A percentile compares a stretch with the other conserved stretches of the same genome.
Conservation (phyloP, 2,888 invertebrate genomes). For the Cacoxenus indagator region DNA sequence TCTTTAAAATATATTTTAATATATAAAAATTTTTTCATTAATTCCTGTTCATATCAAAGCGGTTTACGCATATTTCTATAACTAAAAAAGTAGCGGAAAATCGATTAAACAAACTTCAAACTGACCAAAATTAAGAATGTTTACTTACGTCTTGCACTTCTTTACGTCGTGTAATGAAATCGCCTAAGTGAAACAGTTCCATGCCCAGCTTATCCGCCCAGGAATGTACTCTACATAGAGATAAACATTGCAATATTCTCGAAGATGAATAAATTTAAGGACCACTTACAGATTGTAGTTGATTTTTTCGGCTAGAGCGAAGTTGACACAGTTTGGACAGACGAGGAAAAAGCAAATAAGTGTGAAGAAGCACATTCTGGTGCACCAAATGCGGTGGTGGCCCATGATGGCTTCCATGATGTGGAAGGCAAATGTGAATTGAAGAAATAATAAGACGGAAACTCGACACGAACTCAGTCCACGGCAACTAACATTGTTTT, state of each 20-base stretch:
- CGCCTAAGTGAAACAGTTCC: slow-evolving; percentile 84
- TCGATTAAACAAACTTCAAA: slow-evolving; percentile 50
- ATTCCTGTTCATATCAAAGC: not conserved
- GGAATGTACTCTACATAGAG: slow-evolving; percentile 76
- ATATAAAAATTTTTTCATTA: not conserved
- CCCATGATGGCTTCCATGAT: not conserved
- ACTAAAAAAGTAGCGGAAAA: slow-evolving; percentile 53
- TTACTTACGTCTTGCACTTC: slow-evolving; percentile 80
- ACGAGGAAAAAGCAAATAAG: slow-evolving; percentile 59
- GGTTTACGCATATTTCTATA: not conserved
- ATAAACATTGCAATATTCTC: slow-evolving; percentile 33
- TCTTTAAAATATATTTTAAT: not conserved
- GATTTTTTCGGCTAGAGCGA: slow-evolving; percentile 67
- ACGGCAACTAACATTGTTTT: not conserved
- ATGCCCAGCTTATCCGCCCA: slow-evolving; percentile 87
- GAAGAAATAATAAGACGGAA: not conserved
- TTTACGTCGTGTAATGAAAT: slow-evolving; percentile 83
- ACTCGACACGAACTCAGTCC: not conserved
- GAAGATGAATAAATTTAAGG: not conserved
- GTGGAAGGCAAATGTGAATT: not conserved
- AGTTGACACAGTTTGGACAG: slow-evolving; percentile 64
- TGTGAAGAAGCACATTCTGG: slow-evolving; percentile 47
- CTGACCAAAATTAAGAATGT: not conserved
- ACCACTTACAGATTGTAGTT: slow-evolving; percentile 69
- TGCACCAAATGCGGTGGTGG: slow-evolving; percentile 39